These are phyloP conservation scores for Prietella phreatophila DNA, from an alignment of 2,113 vertebrate genomes.

Conservation along the genomic window DNA sequence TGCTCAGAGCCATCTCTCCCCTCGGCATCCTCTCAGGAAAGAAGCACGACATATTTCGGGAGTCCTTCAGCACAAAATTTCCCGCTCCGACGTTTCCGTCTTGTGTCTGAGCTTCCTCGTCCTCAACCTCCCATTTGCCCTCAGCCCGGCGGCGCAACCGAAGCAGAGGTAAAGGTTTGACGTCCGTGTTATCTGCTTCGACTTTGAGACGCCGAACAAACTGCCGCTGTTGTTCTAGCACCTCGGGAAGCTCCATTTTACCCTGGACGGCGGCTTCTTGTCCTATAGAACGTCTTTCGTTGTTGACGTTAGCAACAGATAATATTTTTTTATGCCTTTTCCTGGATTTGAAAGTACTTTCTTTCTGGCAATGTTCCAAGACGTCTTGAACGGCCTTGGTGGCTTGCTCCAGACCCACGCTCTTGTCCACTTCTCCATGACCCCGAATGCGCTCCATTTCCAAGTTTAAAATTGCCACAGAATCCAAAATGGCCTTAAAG, in stretches of 20 bases:
- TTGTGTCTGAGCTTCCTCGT: constrained; percentile 50
- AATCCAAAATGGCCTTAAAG: constrained; percentile 75
- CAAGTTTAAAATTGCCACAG: constrained; percentile 71
- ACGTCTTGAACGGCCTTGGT: constrained; percentile 60
- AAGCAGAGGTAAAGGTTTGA: constrained; percentile 63
- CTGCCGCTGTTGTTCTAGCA: not conserved
- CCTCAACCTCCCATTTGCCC: constrained; percentile 73
- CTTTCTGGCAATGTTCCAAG: constrained; percentile 58
- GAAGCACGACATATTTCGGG: constrained; percentile 29
- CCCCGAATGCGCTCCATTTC: constrained; percentile 72
- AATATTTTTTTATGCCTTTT: constrained; percentile 12
- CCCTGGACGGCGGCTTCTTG: not conserved
- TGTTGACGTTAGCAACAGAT: not conserved
- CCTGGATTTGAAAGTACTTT: constrained; percentile 45
- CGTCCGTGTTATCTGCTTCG: constrained; percentile 46
- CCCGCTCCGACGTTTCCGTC: constrained; percentile 6
- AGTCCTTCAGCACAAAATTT: constrained; percentile 47
- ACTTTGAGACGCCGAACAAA: constrained; percentile 32
- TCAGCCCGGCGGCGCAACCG: constrained; percentile 67
- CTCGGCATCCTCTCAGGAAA: constrained; percentile 27
- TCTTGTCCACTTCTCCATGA: constrained; percentile 53
- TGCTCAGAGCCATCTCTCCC: constrained; percentile 45
- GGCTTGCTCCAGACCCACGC: constrained; percentile 57
- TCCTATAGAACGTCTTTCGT: not conserved
- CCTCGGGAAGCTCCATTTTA: not conserved